Base-by-base conservation (phyloP, 2,888 invertebrate species). In the Dione vanillae region DNA sequence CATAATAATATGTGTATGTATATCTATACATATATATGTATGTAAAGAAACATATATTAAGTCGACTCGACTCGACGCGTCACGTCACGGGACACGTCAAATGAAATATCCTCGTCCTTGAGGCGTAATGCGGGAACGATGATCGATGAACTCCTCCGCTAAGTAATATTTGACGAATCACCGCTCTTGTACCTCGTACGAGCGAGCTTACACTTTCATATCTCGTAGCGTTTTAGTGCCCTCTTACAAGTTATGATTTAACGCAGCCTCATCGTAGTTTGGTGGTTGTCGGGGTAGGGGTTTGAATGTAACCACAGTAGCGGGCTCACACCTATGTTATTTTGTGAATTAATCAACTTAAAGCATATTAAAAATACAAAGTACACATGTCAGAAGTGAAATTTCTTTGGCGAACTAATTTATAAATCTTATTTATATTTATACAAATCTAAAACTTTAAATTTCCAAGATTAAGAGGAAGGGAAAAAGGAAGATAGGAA, bases 141-240 rank as follows among this genome's bases (percentile, higher is more conserved):
- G 45, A 61, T 61, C 61, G 61, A 61, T 61, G 61, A 27, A 35
- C 61, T 61, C 43, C 61, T 61, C 45, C 61, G 61, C 61, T 61
- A 61, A 61, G 61, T 61, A 61, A 61, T 61, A 61, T 61, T 45
- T 61, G 61, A 61, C 61, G 61, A 61, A 61, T 45, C 45, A 61
- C 61, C 61, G 45, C 45, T 61, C 45, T n/a, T 27, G 27, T 27
- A 27, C 27, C 35, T 37, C 10, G 43, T 61, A 43, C 27, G 27
- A n/a, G 61, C 45, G 27, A 61, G n/a, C n/a, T n/a, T 61, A 45
- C 61, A 61, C 61, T 61, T 61, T 45, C 43, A 61, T 61, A 61
- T 45, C 61, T n/a, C 27, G 27, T n/a, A 45, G 45, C 20, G 27
- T 61, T n/a, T 59, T 61, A 61, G 43, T 16, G 45, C 27, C 35